Conservation (phyloP, 2,797 vertebrate genomes). For the Anguilla marmorata region DNA sequence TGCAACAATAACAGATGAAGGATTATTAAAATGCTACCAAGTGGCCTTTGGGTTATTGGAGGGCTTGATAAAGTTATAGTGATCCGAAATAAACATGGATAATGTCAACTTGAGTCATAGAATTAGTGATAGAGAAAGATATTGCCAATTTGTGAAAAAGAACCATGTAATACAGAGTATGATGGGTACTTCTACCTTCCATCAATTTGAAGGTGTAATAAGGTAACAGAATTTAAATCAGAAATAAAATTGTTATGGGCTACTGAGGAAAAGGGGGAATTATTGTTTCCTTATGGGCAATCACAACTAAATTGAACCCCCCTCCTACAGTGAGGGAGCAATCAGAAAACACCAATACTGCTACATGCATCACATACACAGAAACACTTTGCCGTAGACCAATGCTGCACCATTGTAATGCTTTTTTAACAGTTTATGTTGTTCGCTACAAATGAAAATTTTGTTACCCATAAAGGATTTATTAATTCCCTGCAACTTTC, state of each 20-base stretch:
- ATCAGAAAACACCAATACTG: background rate
- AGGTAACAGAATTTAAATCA: conserved; percentile 1
- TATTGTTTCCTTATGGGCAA: background rate
- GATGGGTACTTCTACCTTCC: background rate
- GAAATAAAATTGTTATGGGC: conserved; percentile 4
- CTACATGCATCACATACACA: background rate
- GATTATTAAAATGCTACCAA: background rate
- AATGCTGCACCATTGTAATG: background rate
- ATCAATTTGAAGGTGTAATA: background rate
- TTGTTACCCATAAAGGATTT: background rate
- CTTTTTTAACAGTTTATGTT: background rate
- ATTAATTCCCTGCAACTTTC: background rate
- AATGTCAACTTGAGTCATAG: background rate
- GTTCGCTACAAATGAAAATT: background rate
- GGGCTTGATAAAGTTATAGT: background rate
- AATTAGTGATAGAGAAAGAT: background rate
- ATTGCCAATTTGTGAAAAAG: background rate
- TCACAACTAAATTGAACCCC: background rate
- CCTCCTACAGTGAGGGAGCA: background rate
- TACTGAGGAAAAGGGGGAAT: background rate
- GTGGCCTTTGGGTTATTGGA: background rate
- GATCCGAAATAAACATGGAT: background rate
- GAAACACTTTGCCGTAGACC: background rate
- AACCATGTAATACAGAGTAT: background rate
- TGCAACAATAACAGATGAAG: background rate